Evolutionary conservation across 2,113 vertebrate species (phyloP), one percentile per base, ranked within the genome.

Genomic region (Mustela nigripes): DNA sequence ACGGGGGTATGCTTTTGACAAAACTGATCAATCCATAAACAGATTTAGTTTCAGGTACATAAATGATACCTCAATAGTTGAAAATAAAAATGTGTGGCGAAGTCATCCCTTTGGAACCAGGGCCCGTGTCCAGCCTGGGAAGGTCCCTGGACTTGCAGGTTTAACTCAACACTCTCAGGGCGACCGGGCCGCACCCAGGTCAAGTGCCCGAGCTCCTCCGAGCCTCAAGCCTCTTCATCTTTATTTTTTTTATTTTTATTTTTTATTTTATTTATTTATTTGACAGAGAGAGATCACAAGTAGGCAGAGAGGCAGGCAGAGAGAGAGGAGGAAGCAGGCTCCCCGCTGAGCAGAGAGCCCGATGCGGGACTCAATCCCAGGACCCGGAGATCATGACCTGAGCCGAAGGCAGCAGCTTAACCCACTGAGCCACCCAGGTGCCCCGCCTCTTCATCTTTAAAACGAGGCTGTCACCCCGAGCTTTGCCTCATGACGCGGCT

Each of bases 171-270:
- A 42, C 36, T 58, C 2, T 69, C 79, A 50, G 0, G 36, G n/a
- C 8, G 21, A 95, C 10, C 3, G 0, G 1, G n/a, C 5, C 11
- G n/a, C 19, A 24, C 0, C 0, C 9, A 16, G 5, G 21, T 33
- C 26, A 88, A 31, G 39, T 73, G 22, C n/a, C 3, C 2, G 4
- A 88, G n/a, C 11, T 33, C 26, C 58, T 91, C 33, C 12, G 7
- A 80, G 7, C 8, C n/a, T 91, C 63, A 4, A 24, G 42, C 50
- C n/a, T 83, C 60, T 58, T 76, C 33, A 16, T 28, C n/a, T 87
- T 86, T 24, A 90, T 39, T 39, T 39, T 39, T 39, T 39, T 39
- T 39, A 39, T 39, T 39, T 39, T 39, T 39, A 39, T 39, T 39
- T 39, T 39, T 39, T 39, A 39, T 39, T 39, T 39, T 39, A 39